Base-by-base conservation (phyloP, 1,140 invertebrate genomes). In the Euwallacea similis region DNA sequence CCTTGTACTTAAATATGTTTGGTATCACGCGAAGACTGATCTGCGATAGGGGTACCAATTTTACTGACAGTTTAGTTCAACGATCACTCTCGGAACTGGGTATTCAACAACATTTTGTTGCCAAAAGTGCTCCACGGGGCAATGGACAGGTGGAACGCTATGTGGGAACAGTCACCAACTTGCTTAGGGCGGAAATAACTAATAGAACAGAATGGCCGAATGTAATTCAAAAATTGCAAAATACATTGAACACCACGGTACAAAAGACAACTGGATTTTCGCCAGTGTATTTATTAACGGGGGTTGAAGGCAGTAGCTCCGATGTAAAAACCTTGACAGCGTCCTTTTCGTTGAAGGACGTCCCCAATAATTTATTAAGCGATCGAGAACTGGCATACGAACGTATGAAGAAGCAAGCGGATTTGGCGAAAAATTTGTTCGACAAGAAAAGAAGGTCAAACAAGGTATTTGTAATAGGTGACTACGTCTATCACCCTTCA, bases 171-270 rank as follows among this genome's bases (percentile, higher is more conserved):
- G 44, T 81, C 41, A 73, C 66, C 15, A 76, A 80, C 68, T 77
- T 81, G 74, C 55, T 80, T 56, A 76, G 21, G 43, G 72, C 77
- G n/a, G 73, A 64, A 7, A 72, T 66, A 64, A 75, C 72, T 56
- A 65, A 61, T 53, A 7, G 15, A 64, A 69, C 76, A 79, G 76
- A 77, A 7, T 81, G 81, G 78, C 76, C 80, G 60, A 81, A 59
- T 75, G 69, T 6, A 2, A 54, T 81, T 2, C 79, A 75, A 74
- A 81, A 80, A 61, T 75, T 81, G 0, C 77, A 81, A 65, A 69
- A 72, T 33, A 74, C 77, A 2, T 6, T 81, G 1, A 81, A 81
- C 62, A 80, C 71, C 1, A 81, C 79, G 4, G 53, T 42, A 3
- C 58, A 61, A 8, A 56, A 56, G 16, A 13, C 54, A 13, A 56